These are phyloP conservation scores for Magallana ariakensis DNA, from an alignment of 1,140 invertebrate genomes.

Conservation along the genomic window DNA sequence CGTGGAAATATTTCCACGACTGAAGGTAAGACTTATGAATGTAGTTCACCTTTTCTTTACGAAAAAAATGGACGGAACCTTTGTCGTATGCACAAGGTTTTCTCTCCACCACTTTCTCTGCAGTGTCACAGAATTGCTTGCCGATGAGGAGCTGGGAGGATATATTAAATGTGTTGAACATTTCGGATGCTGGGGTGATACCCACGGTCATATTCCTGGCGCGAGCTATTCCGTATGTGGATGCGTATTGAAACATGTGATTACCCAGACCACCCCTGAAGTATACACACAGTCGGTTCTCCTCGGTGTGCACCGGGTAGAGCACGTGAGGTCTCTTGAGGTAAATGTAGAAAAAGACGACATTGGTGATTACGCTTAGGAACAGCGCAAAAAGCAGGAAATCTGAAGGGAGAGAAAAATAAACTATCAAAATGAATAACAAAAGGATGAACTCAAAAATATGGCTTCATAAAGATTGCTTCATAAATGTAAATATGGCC, in stretches of 20 bases:
- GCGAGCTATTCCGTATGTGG: slow-evolving; percentile 57
- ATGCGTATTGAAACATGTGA: slow-evolving; percentile 61
- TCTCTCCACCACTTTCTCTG: slow-evolving; percentile 26
- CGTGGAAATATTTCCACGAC: slow-evolving; percentile 64
- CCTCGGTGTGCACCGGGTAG: neutral
- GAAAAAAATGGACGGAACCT: neutral
- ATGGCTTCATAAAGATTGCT: neutral
- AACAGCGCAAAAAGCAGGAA: slow-evolving; percentile 14
- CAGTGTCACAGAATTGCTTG: slow-evolving; percentile 33
- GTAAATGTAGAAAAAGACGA: slow-evolving; percentile 3
- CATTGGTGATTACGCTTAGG: slow-evolving; percentile 2
- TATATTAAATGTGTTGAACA: slow-evolving; percentile 48
- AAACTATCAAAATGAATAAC: neutral
- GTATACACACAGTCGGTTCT: slow-evolving; percentile 43
- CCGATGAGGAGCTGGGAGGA: neutral
- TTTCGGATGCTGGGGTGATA: slow-evolving; percentile 3
- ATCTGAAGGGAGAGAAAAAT: neutral
- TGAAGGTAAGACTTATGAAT: slow-evolving; percentile 59
- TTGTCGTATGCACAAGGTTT: slow-evolving; percentile 45
- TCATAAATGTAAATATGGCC: too few species aligned
- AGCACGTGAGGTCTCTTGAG: neutral
- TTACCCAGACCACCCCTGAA: slow-evolving; percentile 58
- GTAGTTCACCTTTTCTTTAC: slow-evolving; percentile 16
- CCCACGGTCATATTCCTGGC: slow-evolving; percentile 38
- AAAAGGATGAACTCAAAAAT: neutral